These are phyloP conservation scores for Neogobius melanostomus DNA, from an alignment of 2,113 vertebrate genomes.

Conservation along the genomic window DNA sequence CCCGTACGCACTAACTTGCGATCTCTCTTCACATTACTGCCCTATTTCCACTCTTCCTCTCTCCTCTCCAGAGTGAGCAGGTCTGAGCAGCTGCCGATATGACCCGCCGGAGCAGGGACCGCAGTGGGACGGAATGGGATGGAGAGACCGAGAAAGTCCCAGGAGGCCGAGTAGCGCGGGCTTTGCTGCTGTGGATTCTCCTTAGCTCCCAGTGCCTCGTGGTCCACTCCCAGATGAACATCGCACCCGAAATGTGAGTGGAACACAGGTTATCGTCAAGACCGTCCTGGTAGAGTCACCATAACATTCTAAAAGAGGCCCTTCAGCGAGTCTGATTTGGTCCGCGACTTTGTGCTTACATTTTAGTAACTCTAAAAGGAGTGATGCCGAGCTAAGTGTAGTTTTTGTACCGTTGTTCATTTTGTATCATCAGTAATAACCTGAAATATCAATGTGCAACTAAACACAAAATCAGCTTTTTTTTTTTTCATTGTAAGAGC, in stretches of 20 bases:
- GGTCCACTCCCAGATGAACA: conserved; percentile 78
- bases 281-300: too few species aligned
- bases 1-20: not conserved
- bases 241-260: conserved; percentile 88
- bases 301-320: too few species aligned
- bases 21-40: conserved; percentile 16
- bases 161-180: conserved; percentile 50
- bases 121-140: conserved; percentile 37
- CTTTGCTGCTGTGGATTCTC: conserved; percentile 74
- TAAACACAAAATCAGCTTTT: too few species aligned
- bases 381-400: too few species aligned
- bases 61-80: conserved; percentile 31
- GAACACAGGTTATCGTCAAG: too few species aligned
- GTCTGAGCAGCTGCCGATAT: conserved; percentile 53
- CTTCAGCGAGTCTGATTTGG: too few species aligned
- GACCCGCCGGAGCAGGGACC: conserved; percentile 39
- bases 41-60: conserved; percentile 30
- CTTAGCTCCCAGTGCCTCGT: conserved; percentile 68
- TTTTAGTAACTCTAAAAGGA: too few species aligned
- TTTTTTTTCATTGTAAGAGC: too few species aligned
- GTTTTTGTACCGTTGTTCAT: too few species aligned
- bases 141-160: conserved; percentile 30
- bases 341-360: too few species aligned
- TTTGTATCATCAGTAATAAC: too few species aligned
- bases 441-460: too few species aligned